phyloP scores from a whole-genome alignment of 2,797 vertebrate genomes.

The Toxotes lorentzi region DNA sequence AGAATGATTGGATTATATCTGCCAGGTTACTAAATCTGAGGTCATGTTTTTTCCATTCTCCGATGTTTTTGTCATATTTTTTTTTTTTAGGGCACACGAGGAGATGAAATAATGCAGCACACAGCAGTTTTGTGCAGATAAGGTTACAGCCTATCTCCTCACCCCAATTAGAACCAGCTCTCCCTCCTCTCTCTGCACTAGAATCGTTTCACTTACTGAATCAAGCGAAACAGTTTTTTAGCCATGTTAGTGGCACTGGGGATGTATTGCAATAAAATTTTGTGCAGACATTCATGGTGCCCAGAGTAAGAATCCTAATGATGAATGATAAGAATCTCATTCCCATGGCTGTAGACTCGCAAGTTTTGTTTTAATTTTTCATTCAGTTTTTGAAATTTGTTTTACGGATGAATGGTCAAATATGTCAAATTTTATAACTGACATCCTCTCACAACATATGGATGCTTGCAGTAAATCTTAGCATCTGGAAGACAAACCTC shows the following conservation, averaged over 20 bases:
- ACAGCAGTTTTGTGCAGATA: conserved; percentile 74
- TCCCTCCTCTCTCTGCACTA: conserved; percentile 42
- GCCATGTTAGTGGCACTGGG: background rate
- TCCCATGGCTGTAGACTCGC: background rate
- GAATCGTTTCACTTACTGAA: background rate
- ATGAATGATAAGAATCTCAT: background rate
- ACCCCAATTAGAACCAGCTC: conserved; percentile 77
- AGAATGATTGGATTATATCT: conserved; percentile 82
- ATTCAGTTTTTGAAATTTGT: conserved; percentile 10
- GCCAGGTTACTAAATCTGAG: conserved; percentile 81
- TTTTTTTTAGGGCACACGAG: conserved; percentile 71
- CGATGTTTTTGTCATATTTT: conserved; percentile 74
- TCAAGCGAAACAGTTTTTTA: conserved; percentile 1
- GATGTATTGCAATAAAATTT: background rate
- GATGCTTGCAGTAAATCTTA: conserved; percentile 48
- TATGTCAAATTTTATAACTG: conserved; percentile 15
- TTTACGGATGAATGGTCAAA: conserved; percentile 39
- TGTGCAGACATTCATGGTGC: background rate
- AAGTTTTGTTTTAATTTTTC: background rate
- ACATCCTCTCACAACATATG: conserved; percentile 12
- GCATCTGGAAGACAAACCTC: conserved; percentile 29
- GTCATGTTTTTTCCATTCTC: conserved; percentile 82
- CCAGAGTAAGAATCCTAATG: conserved; percentile 1
- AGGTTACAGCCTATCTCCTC: conserved; percentile 74
- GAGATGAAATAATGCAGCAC: conserved; percentile 80